Percentiles rank a stretch among this genome's conserved stretches.
These are phyloP conservation scores for Clarias laeviceps DNA, from an alignment of 2,797 vertebrate genomes.

Conservation along the genomic window DNA sequence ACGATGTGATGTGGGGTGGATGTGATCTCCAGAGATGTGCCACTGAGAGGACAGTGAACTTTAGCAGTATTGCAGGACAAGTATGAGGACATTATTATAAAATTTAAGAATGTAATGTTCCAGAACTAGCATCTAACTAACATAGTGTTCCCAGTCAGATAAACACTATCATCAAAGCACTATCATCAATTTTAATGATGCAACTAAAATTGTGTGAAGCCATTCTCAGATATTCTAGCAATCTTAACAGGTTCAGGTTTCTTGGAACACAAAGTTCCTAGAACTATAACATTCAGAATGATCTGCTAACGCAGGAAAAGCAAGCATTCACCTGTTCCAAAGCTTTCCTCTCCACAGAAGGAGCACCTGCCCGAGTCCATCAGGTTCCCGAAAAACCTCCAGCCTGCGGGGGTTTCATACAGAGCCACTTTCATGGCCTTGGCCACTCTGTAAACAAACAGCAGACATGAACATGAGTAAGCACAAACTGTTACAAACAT, in stretches of 20 bases:
- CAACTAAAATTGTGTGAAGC: background rate
- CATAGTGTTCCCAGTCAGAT: background rate
- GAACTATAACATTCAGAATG: background rate
- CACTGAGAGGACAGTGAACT: background rate
- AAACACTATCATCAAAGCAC: background rate
- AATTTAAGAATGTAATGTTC: background rate
- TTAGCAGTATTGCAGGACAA: background rate
- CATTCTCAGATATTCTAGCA: background rate
- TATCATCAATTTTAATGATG: background rate
- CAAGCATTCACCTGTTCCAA: conserved; percentile 86
- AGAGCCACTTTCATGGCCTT: conserved; percentile 94
- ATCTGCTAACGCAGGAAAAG: conserved; percentile 14
- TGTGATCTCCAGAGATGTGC: background rate
- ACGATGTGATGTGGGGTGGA: background rate
- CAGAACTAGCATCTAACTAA: background rate
- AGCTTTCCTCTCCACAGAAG: conserved; percentile 97
- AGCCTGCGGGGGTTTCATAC: conserved; percentile 95
- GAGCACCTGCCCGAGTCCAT: conserved; percentile 98
- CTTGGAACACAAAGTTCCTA: background rate
- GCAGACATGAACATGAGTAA: conserved; percentile 20
- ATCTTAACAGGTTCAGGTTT: background rate
- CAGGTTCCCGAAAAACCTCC: conserved; percentile 96
- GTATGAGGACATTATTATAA: background rate
- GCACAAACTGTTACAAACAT: background rate
- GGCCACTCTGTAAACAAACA: conserved; percentile 83